Percentiles rank a stretch among this genome's conserved stretches.
These are phyloP conservation scores for Callyntrura sp. DNA, from an alignment of 2,888 invertebrate species.

Conservation along the genomic window DNA sequence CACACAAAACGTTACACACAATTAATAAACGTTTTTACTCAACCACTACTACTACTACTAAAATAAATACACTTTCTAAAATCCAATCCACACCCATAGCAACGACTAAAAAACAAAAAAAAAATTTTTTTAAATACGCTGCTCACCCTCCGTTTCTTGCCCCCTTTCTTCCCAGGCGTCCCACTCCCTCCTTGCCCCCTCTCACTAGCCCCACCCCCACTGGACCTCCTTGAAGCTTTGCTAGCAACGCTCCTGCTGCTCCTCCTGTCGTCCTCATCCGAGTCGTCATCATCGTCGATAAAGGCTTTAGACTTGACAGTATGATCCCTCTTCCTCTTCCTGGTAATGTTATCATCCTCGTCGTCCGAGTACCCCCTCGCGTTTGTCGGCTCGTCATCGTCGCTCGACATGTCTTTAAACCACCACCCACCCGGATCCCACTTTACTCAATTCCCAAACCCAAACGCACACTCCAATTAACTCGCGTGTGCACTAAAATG, in stretches of 20 bases:
- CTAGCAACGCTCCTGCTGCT: neutral
- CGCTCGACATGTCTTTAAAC: slow-evolving; percentile 40
- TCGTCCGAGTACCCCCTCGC: neutral
- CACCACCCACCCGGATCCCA: neutral
- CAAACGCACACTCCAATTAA: neutral
- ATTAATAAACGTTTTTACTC: too few relatives aligned
- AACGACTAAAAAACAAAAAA: too few relatives aligned
- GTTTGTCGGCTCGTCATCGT: slow-evolving; percentile 20
- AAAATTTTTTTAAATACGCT: too few relatives aligned
- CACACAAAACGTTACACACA: too few relatives aligned
- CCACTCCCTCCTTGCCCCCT: too few relatives aligned
- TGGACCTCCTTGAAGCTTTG: neutral
- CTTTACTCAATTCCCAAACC: neutral
- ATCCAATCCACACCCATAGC: too few relatives aligned
- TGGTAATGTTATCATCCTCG: slow-evolving; percentile 24
- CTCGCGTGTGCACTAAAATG: too few relatives aligned
- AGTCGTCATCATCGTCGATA: neutral
- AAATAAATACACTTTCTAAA: too few relatives aligned
- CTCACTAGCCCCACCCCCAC: too few relatives aligned
- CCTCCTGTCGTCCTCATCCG: neutral
- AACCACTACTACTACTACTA: too few relatives aligned
- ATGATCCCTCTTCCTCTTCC: slow-evolving; percentile 44
- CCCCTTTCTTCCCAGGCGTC: neutral
- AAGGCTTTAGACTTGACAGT: slow-evolving; percentile 32
- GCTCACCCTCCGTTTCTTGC: neutral